Evolutionary conservation across 1,140 invertebrate species (phyloP).

Genomic region (Drosophila asahinai): DNA sequence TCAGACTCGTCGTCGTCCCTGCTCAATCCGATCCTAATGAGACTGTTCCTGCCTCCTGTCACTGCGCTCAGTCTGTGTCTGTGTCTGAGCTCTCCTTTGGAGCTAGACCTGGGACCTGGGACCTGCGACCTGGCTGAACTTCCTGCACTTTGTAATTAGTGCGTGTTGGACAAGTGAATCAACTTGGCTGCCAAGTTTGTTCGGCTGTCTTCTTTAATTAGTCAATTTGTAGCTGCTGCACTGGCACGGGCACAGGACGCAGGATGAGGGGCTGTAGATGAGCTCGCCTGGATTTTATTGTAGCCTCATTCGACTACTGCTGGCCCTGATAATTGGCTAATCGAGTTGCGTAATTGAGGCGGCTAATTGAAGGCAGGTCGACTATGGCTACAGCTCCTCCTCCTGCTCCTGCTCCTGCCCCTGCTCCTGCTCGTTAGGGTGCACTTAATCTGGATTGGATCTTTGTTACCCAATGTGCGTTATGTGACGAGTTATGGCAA

Average conservation of each 20-base stretch:
- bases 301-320: not conserved
- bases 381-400: not conserved
- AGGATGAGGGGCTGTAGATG: not conserved
- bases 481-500: slow-evolving; percentile 24
- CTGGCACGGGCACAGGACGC: too few relatives aligned
- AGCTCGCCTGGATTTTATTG: slow-evolving; percentile 22
- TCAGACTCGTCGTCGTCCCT: too few relatives aligned
- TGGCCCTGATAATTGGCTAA: slow-evolving; percentile 33
- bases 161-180: slow-evolving; percentile 47
- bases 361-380: slow-evolving; percentile 35
- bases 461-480: not conserved
- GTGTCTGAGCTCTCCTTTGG: not conserved
- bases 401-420: not conserved
- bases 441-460: slow-evolving; percentile 14
- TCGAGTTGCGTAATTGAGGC: slow-evolving; percentile 34
- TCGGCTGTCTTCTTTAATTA: slow-evolving; percentile 46
- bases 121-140: slow-evolving; percentile 5
- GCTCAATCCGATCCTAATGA: slow-evolving; percentile 46
- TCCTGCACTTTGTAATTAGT: slow-evolving; percentile 50
- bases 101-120: not conserved
- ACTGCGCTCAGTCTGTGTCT: not conserved
- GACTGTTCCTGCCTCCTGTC: slow-evolving; percentile 27
- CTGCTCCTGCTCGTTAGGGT: slow-evolving; percentile 4
- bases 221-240: slow-evolving; percentile 32
- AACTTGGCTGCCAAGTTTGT: slow-evolving; percentile 39